phyloP scores from a whole-genome alignment of 1,140 invertebrate species.

The Glossosoma conforme region DNA sequence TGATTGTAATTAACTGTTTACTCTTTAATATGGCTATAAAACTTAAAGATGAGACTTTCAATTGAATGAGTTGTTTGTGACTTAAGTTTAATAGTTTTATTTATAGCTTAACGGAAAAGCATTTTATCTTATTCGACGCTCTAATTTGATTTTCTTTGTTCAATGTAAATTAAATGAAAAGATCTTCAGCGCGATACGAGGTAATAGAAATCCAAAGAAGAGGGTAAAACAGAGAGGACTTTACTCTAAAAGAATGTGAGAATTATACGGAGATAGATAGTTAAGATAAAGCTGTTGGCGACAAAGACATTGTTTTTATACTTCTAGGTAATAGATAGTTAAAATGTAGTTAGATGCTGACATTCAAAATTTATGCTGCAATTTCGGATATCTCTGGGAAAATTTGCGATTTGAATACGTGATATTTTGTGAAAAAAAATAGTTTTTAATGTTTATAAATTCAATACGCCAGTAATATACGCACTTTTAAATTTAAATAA shows the following conservation, averaged over 20 bases:
- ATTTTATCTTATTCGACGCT: background rate
- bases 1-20: too few relatives aligned
- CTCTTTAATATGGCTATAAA: too few relatives aligned
- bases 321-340: background rate
- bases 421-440: too few relatives aligned
- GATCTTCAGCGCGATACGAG: slow-evolving; percentile 25
- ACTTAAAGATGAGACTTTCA: too few relatives aligned
- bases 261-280: slow-evolving; percentile 30
- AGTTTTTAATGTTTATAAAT: too few relatives aligned
- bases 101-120: background rate
- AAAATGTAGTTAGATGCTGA: background rate
- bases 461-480: too few relatives aligned
- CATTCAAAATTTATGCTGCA: too few relatives aligned
- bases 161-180: slow-evolving; percentile 31
- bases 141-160: background rate
- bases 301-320: slow-evolving; percentile 19
- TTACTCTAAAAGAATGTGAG: slow-evolving; percentile 24
- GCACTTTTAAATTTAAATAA: too few relatives aligned
- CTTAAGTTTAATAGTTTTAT: too few relatives aligned
- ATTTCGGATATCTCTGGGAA: too few relatives aligned
- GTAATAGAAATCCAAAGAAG: slow-evolving; percentile 22
- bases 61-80: too few relatives aligned
- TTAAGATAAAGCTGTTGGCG: slow-evolving; percentile 21
- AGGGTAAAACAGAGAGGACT: slow-evolving; percentile 20
- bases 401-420: too few relatives aligned